Conservation (phyloP, 2,888 invertebrate species). For the Rambutsinella grinnellia region DNA sequence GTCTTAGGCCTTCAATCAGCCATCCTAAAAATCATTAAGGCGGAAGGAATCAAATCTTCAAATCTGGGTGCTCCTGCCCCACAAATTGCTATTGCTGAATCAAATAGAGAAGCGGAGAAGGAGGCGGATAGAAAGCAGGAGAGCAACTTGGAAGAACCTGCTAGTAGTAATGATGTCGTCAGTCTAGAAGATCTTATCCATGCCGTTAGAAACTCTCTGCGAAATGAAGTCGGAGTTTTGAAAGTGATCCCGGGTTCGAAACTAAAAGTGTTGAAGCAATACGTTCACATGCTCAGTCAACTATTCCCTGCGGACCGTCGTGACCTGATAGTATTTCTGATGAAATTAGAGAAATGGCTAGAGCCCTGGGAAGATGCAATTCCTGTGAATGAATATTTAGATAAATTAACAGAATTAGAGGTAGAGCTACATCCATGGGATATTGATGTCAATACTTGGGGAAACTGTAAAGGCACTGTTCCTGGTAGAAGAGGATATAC, state of each 20-base stretch:
- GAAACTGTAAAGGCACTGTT: slow-evolving; percentile 86
- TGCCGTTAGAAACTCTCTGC: slow-evolving; percentile 84
- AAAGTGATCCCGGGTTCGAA: slow-evolving; percentile 80
- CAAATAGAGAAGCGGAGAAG: background rate
- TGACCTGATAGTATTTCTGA: slow-evolving; percentile 76
- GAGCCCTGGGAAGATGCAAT: slow-evolving; percentile 69
- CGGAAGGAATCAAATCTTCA: background rate
- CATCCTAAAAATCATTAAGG: slow-evolving; percentile 8
- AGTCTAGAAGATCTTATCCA: slow-evolving; percentile 91
- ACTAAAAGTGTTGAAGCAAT: slow-evolving; percentile 80
- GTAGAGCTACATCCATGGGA: slow-evolving; percentile 63
- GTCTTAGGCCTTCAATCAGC: slow-evolving; percentile 30
- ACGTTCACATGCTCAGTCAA: slow-evolving; percentile 78
- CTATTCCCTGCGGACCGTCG: slow-evolving; percentile 85
- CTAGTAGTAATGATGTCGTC: slow-evolving; percentile 72
- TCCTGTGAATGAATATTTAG: slow-evolving; percentile 49
- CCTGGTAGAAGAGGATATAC: slow-evolving; percentile 84
- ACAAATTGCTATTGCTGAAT: slow-evolving; percentile 7
- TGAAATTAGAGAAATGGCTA: slow-evolving; percentile 74
- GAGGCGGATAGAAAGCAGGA: slow-evolving; percentile 14
- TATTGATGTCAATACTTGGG: slow-evolving; percentile 73
- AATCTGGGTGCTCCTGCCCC: background rate
- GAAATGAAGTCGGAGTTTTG: slow-evolving; percentile 84
- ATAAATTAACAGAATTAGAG: slow-evolving; percentile 71
- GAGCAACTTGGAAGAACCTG: slow-evolving; percentile 44